Percentiles rank a stretch among this genome's conserved stretches.
Evolutionary conservation across 2,888 invertebrate genomes (phyloP).

Genomic region (Pherbina coryleti): DNA sequence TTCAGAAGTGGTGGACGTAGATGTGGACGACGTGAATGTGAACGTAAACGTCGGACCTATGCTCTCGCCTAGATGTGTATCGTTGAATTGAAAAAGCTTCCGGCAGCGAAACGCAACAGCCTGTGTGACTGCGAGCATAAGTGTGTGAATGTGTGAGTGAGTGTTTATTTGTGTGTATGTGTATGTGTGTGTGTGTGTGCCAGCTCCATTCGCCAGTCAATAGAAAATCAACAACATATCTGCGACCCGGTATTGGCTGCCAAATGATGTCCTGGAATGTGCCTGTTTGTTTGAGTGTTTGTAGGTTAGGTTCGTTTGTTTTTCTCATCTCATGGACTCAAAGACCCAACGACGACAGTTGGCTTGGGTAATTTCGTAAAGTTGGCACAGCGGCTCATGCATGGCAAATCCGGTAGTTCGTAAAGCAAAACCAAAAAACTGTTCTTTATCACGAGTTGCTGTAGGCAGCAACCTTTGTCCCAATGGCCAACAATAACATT

Average conservation of each 20-base stretch:
- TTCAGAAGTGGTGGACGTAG: background rate
- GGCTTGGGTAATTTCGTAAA: background rate
- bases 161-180: background rate
- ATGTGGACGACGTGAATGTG: background rate
- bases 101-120: conserved; percentile 25
- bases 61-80: conserved; percentile 5
- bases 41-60: background rate
- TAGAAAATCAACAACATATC: conserved; percentile 32
- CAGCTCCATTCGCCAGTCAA: conserved; percentile 5
- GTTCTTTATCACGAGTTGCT: too few species aligned
- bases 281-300: background rate
- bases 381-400: conserved; percentile 4
- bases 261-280: conserved; percentile 35
- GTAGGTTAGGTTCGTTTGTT: background rate
- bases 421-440: too few species aligned
- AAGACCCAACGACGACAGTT: background rate
- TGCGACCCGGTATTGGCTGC: conserved; percentile 7
- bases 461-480: too few species aligned
- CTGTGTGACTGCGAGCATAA: background rate
- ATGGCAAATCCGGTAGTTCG: too few species aligned
- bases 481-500: background rate
- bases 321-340: background rate
- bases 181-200: background rate
- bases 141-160: background rate
- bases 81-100: background rate